Evolutionary conservation across 2,797 vertebrate genomes (phyloP), one percentile per base, ranked within the genome.

Genomic region (Malurus splendens): DNA sequence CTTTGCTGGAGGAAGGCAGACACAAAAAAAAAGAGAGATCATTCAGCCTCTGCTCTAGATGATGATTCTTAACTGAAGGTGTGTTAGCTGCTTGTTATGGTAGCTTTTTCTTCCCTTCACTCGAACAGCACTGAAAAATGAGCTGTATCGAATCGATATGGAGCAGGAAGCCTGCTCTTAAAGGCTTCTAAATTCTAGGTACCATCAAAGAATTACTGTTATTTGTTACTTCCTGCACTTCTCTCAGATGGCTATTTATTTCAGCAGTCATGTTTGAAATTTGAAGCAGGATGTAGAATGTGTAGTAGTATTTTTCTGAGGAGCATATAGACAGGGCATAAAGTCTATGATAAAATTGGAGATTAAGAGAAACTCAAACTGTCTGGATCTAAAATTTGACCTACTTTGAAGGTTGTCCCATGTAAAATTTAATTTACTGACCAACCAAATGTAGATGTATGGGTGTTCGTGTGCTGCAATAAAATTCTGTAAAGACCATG

Each of bases 401-500:
- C 92, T 93, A 83, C 87, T 90, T 79, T 96, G 93, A 95, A 96
- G 94, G 92, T 92, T 96, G 92, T 96, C 66, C 76, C 42, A 67
- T 59, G 60, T 87, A 92, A 94, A 94, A 68, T 92, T 92, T 87
- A 94, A 95, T 95, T 94, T 94, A 89, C 91, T 79, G 94, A 92
- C 89, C 93, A 87, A 87, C 81, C 50, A 90, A 82, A 93, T 79
- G 71, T 93, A 89, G 93, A 96, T 93, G 55, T 85, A 89, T 86
- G 15, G 38, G 83, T 83, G 80, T 81, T 93, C 87, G 0, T 85
- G 74, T 82, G 71, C 91, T 80, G 90, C 79, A 70, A 89, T 84
- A 93, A 95, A 96, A 95, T 88, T 67, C 92, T 81, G 87, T 90
- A 92, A 92, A 93, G 88, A 96, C 87, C 94, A 87, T 94, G 96